Evolutionary conservation across 2,888 invertebrate genomes (phyloP), one percentile per base, ranked within the genome.

Genomic region (Allacma fusca): DNA sequence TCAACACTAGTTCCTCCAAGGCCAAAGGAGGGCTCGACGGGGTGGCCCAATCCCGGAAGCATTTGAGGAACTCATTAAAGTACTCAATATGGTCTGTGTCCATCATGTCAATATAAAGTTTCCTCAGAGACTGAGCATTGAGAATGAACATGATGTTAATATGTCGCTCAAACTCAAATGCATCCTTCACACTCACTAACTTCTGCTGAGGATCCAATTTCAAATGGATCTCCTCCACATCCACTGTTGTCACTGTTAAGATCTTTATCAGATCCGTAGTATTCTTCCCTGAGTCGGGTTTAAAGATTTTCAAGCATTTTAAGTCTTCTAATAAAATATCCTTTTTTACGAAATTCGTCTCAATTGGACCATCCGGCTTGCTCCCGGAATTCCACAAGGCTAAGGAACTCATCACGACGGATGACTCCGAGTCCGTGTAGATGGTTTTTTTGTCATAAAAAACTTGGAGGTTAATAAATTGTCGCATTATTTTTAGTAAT

Each of bases 91-190:
- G 65, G 9, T 68, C 57, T 19, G 75, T 75, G 50, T 75, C 68
- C 67, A 67, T 75, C 75, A 75, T 75, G 57, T 75, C 75, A 23
- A 75, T 29, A 29, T 75, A 75, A 1, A 75, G 9, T 28, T 67
- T 67, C 13, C 21, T 75, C 28, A 75, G 23, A 28, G 57, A 43
- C 29, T 28, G 7, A 1, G 67, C 40, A 29, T 68, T 75, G 1
- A 75, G 24, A 19, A 75, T 16, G 34, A 75, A 68, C 12, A 75
- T 21, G 13, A 75, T 68, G 44, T 75, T 75, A 2, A 75, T n/a
- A 29, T 75, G 65, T 12, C 68, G 43, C 28, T 75, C 75, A 68
- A 75, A 75, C n/a, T 75, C 75, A 29, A 75, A 75, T 0, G 21
- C 2, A 12, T 68, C 67, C 21, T 67, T 29, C 23, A 75, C 50